phyloP scores from a whole-genome alignment of 1,140 invertebrate species.

The Drosophila obscura region DNA sequence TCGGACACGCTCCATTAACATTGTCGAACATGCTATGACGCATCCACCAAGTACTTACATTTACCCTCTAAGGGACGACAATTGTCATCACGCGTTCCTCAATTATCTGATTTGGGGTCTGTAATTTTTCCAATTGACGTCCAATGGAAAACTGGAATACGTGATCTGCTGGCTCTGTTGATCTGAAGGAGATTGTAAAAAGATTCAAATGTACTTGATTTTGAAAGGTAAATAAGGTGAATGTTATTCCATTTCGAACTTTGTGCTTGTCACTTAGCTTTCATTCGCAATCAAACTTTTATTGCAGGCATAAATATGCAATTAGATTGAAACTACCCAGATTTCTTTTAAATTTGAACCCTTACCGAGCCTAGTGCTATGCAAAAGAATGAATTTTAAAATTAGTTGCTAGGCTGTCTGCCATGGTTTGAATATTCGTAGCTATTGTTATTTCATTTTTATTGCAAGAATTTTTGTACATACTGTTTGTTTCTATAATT shows the following conservation, averaged over 20 bases:
- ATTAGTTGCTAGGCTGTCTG: too few species aligned
- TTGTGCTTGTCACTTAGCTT: too few species aligned
- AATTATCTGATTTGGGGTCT: not conserved
- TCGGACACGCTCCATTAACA: too few species aligned
- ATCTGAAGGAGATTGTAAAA: too few species aligned
- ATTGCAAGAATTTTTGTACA: too few species aligned
- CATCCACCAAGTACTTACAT: conserved; percentile 3
- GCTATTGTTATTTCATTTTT: too few species aligned
- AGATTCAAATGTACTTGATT: too few species aligned
- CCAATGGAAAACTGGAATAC: not conserved
- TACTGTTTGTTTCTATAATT: too few species aligned
- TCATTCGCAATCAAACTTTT: not conserved
- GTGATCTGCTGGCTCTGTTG: not conserved
- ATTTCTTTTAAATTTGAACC: not conserved
- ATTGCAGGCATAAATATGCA: conserved; percentile 3
- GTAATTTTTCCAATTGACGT: conserved; percentile 26
- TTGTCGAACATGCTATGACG: conserved; percentile 39
- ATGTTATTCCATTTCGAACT: too few species aligned
- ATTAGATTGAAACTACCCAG: not conserved
- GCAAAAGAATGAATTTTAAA: not conserved
- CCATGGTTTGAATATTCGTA: too few species aligned
- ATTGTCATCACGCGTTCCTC: conserved; percentile 34
- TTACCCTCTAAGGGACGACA: conserved; percentile 33
- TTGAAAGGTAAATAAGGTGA: too few species aligned
- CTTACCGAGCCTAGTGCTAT: not conserved